These are phyloP conservation scores for Tetramorium alpestre DNA, from an alignment of 1,140 invertebrate genomes.

Conservation along the genomic window DNA sequence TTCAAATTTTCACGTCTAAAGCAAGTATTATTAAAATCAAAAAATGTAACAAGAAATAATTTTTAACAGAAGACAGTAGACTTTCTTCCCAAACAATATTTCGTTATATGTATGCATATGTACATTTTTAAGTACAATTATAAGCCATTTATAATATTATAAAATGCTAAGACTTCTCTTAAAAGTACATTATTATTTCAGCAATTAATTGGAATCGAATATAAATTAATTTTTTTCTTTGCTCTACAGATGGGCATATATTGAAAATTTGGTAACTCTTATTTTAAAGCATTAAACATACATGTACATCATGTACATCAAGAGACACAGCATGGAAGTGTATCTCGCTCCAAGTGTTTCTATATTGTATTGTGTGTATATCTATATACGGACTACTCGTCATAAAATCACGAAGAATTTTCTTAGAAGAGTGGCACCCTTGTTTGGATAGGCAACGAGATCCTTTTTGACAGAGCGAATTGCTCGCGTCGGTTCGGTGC, in stretches of 20 bases:
- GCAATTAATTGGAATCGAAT: background rate
- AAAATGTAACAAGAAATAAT: background rate
- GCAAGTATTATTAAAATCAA: background rate
- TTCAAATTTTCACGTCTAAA: background rate
- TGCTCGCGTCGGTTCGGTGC: conserved; percentile 58
- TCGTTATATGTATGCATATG: too few relatives aligned
- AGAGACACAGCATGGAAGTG: too few relatives aligned
- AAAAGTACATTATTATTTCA: background rate
- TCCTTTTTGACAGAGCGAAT: conserved; percentile 72
- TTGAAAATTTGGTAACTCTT: conserved; percentile 14
- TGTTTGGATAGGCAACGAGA: conserved; percentile 60
- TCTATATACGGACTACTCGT: background rate
- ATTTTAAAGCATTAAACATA: background rate
- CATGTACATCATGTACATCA: background rate
- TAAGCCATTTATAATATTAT: background rate
- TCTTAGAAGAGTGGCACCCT: conserved; percentile 31
- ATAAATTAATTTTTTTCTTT: background rate
- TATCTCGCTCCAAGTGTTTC: too few relatives aligned
- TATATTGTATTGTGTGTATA: too few relatives aligned
- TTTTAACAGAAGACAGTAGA: background rate
- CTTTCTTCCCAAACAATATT: background rate
- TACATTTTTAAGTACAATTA: too few relatives aligned
- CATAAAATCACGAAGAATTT: conserved; percentile 13
- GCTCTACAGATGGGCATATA: background rate
- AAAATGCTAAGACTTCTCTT: background rate